These are phyloP conservation scores for Drosophila neutralis DNA, from an alignment of 2,888 invertebrate species.

Conservation along the genomic window DNA sequence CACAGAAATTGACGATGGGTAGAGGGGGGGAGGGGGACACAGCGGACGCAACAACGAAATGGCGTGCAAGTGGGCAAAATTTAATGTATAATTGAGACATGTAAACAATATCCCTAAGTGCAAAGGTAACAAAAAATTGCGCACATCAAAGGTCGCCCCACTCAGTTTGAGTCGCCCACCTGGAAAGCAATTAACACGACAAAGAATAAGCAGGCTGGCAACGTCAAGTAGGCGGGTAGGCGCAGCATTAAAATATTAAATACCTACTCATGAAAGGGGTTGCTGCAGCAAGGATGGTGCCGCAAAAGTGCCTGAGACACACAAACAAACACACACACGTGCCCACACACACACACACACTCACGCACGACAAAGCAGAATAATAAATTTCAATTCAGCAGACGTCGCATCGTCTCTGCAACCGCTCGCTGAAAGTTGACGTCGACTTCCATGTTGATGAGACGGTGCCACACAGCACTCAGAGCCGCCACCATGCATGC, in stretches of 20 bases:
- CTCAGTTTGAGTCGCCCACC: constrained; percentile 39
- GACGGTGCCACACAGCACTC: constrained; percentile 50
- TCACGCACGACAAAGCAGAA: constrained; percentile 79
- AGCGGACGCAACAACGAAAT: constrained; percentile 19
- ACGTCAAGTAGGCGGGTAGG: background rate
- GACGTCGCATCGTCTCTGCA: constrained; percentile 62
- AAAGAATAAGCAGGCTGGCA: constrained; percentile 25
- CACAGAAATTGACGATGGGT: background rate
- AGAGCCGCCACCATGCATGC: constrained; percentile 31
- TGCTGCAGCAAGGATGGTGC: constrained; percentile 31
- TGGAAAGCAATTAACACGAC: constrained; percentile 76
- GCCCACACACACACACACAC: constrained; percentile 27
- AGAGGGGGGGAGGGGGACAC: background rate
- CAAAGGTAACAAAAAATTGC: constrained; percentile 40
- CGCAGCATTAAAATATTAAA: constrained; percentile 52
- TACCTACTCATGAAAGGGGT: constrained; percentile 44
- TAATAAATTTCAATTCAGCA: constrained; percentile 79
- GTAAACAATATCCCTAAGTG: constrained; percentile 77
- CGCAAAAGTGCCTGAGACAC: constrained; percentile 59
- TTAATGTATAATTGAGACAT: constrained; percentile 78
- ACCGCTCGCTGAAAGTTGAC: constrained; percentile 31
- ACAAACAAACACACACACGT: background rate
- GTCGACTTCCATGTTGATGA: constrained; percentile 67
- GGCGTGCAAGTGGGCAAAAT: constrained; percentile 48
- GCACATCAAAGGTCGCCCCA: constrained; percentile 70